Evolutionary conservation across 2,797 vertebrate species (phyloP).

Genomic region (Poecilia gillii): DNA sequence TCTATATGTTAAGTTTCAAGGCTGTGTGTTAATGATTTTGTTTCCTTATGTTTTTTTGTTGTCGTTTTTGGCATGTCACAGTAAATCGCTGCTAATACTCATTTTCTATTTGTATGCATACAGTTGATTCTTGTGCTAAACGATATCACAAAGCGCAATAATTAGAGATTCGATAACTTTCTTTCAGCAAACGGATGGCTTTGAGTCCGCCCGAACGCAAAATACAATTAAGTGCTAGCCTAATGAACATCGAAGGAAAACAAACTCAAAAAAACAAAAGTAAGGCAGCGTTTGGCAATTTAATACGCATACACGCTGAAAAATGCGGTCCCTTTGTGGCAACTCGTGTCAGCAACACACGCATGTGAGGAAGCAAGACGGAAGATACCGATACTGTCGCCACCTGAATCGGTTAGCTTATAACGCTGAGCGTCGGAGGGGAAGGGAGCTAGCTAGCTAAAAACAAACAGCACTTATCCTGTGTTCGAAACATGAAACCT

Average conservation of each 20-base stretch:
- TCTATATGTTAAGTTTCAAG: conserved; percentile 57
- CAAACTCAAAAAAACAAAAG: conserved; percentile 51
- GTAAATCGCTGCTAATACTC: conserved; percentile 50
- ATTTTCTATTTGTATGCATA: conserved; percentile 61
- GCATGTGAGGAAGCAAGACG: conserved; percentile 58
- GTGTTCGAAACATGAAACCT: conserved; percentile 35
- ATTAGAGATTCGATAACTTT: conserved; percentile 5
- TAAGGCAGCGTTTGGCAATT: conserved; percentile 87
- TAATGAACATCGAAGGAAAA: conserved; percentile 42
- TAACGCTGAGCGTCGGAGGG: conserved; percentile 62
- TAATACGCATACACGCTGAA: conserved; percentile 73
- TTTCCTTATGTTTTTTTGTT: conserved; percentile 29
- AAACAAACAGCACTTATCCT: conserved; percentile 43
- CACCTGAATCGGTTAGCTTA: conserved; percentile 67
- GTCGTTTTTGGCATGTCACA: conserved; percentile 65
- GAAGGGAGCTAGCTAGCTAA: conserved; percentile 15
- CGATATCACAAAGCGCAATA: conserved; percentile 50
- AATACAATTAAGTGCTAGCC: conserved; percentile 56
- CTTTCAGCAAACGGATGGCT: conserved; percentile 57
- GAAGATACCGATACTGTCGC: conserved; percentile 58
- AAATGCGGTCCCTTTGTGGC: conserved; percentile 72
- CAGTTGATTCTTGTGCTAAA: conserved; percentile 59
- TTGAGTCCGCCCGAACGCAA: conserved; percentile 21
- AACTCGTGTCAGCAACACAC: conserved; percentile 71
- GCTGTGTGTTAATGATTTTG: conserved; percentile 23